Evolutionary conservation across 1,140 invertebrate species (phyloP).

Genomic region (Lamellibrachia luymesi): DNA sequence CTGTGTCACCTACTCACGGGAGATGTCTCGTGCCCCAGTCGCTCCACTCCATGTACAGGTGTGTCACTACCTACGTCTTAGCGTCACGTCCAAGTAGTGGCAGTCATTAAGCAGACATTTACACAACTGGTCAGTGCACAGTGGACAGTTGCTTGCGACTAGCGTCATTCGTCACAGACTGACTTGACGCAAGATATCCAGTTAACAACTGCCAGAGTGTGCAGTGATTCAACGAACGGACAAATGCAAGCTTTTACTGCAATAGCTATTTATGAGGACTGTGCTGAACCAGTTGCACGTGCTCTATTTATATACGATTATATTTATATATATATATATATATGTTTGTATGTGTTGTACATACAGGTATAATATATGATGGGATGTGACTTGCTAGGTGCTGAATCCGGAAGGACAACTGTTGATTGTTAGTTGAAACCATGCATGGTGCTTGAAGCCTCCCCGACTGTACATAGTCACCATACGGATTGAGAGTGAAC

Average conservation of each 20-base stretch:
- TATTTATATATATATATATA: background rate
- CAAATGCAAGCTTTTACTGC: background rate
- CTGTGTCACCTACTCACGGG: background rate
- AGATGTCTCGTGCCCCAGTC: background rate
- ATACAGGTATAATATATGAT: background rate
- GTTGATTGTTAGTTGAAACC: conserved; percentile 5
- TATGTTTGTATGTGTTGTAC: background rate
- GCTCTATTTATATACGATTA: conserved; percentile 1
- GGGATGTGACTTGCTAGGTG: background rate
- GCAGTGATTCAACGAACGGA: background rate
- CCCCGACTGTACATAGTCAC: background rate
- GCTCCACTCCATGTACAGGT: background rate
- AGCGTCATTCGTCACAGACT: background rate
- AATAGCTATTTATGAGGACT: background rate
- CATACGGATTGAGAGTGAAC: background rate
- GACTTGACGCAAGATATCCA: background rate
- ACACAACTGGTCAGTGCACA: background rate
- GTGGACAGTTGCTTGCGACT: background rate
- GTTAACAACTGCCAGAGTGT: background rate
- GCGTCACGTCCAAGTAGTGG: background rate
- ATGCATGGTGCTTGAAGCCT: background rate
- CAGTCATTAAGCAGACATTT: background rate
- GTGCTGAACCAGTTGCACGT: background rate
- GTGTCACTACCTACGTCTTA: background rate
- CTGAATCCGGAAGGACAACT: background rate